phyloP scores from a whole-genome alignment of 2,113 vertebrate genomes.

The Phalacrocorax brasilianus region DNA sequence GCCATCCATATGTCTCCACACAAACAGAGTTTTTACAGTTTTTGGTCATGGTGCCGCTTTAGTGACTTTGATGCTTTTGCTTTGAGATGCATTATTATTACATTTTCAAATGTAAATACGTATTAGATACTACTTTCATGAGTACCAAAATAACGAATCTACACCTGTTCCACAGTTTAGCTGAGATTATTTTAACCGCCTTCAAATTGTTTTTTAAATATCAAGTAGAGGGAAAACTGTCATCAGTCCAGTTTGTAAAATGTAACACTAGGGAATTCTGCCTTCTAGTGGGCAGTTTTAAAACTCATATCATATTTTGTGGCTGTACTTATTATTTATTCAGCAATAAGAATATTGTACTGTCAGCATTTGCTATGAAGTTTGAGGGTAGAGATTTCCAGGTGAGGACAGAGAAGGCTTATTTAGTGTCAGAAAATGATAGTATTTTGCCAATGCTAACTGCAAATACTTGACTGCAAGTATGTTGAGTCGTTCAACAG shows the following conservation, averaged over 20 bases:
- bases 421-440: not conserved
- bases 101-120: not conserved
- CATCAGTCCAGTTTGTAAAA: not conserved
- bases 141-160: not conserved
- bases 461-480: not conserved
- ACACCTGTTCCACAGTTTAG: not conserved
- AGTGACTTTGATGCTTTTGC: not conserved
- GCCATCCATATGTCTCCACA: not conserved
- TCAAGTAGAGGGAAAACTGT: not conserved
- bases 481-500: conserved; percentile 9
- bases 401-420: not conserved
- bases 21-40: not conserved
- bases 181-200: not conserved
- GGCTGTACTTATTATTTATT: not conserved
- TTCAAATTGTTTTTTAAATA: not conserved
- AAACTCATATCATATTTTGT: not conserved
- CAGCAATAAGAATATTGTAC: not conserved
- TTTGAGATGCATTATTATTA: not conserved
- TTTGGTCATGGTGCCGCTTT: not conserved
- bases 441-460: not conserved
- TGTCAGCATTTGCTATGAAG: not conserved
- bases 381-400: not conserved
- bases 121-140: not conserved
- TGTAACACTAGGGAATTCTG: conserved; percentile 15
- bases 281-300: conserved; percentile 58